Conservation (phyloP, 2,888 invertebrate genomes). For the Cryptops parisi region DNA sequence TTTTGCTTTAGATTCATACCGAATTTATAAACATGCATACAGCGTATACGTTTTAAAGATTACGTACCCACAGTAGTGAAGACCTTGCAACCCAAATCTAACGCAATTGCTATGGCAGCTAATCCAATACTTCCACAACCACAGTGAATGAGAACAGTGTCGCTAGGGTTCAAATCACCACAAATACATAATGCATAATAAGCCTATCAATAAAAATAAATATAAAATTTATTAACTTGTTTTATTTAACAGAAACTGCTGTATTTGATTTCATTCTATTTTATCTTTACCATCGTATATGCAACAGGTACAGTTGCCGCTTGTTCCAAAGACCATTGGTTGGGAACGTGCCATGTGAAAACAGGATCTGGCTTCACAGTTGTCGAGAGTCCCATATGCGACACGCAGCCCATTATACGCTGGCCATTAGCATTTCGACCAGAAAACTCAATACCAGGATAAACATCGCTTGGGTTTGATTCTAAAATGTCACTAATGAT, state of each 20-base stretch:
- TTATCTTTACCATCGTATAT: conserved; percentile 31
- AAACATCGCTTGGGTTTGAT: conserved; percentile 36
- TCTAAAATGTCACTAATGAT: no score
- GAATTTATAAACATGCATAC: no score
- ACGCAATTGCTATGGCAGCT: conserved; percentile 87
- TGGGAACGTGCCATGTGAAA: conserved; percentile 32
- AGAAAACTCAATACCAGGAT: conserved; percentile 34
- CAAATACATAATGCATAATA: conserved; percentile 77
- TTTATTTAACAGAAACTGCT: neutral
- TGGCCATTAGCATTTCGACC: conserved; percentile 22
- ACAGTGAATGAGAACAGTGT: conserved; percentile 81
- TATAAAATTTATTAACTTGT: conserved; percentile 1
- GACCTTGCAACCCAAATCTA: conserved; percentile 74
- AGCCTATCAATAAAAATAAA: no score
- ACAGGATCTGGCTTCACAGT: conserved; percentile 34
- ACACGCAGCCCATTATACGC: conserved; percentile 30
- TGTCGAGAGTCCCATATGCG: conserved; percentile 35
- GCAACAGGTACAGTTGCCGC: conserved; percentile 34
- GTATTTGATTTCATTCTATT: conserved; percentile 19
- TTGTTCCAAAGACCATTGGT: conserved; percentile 35
- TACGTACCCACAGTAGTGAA: conserved; percentile 88
- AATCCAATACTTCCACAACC: conserved; percentile 95
- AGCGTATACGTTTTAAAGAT: no score
- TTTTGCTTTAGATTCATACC: no score
- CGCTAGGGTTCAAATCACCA: conserved; percentile 68